Conservation (phyloP, 2,113 vertebrate species). For the Heterotis niloticus region DNA sequence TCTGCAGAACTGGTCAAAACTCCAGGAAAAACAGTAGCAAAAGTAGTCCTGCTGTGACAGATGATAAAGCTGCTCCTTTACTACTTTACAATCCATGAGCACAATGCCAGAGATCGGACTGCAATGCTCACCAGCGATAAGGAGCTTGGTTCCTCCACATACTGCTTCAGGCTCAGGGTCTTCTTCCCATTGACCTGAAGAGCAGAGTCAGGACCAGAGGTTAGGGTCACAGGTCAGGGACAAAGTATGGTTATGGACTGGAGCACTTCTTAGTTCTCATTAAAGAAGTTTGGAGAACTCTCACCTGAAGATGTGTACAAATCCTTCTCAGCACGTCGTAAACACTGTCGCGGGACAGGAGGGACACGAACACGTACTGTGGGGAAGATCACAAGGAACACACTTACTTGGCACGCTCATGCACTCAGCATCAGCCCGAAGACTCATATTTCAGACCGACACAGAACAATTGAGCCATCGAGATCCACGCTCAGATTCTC, state of each 20-base stretch:
- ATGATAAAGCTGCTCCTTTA: background rate
- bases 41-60: background rate
- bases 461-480: too few species aligned
- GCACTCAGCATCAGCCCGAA: too few species aligned
- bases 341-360: conserved; percentile 89
- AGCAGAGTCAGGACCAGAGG: conserved; percentile 18
- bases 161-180: conserved; percentile 83
- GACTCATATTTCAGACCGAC: too few species aligned
- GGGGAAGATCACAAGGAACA: conserved; percentile 18
- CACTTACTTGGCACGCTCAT: too few species aligned
- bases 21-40: background rate
- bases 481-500: too few species aligned
- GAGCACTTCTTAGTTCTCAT: too few species aligned
- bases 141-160: conserved; percentile 69
- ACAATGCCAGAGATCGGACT: background rate
- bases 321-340: conserved; percentile 84
- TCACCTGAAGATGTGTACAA: conserved; percentile 90
- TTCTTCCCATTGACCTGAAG: conserved; percentile 76
- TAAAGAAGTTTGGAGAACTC: background rate
- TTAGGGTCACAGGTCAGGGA: background rate
- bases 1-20: background rate
- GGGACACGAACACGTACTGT: conserved; percentile 89
- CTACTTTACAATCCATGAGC: background rate
- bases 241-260: background rate
- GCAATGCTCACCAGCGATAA: conserved; percentile 75